Percentiles rank a stretch among this genome's conserved stretches.
These are phyloP conservation scores for Notolabrus celidotus DNA, from an alignment of 2,797 vertebrate species.

Conservation along the genomic window DNA sequence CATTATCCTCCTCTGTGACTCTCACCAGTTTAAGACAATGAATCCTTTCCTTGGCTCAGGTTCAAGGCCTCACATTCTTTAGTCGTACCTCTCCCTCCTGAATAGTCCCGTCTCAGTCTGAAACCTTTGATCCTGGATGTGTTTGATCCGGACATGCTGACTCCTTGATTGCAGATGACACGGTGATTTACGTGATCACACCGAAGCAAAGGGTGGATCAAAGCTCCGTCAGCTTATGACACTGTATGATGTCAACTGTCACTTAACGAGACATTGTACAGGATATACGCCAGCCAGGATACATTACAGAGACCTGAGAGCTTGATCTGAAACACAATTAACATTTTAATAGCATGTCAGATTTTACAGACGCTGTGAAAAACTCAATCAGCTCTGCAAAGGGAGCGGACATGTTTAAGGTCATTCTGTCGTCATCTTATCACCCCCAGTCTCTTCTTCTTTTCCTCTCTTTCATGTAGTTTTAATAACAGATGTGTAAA, in stretches of 20 bases:
- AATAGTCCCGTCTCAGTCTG: conserved; percentile 51
- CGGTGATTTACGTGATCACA: conserved; percentile 42
- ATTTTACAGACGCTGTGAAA: conserved; percentile 45
- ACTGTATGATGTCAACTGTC: conserved; percentile 25
- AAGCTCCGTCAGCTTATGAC: conserved; percentile 32
- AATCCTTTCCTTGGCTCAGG: conserved; percentile 51
- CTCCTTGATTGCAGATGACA: conserved; percentile 60
- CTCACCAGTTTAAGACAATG: conserved; percentile 50
- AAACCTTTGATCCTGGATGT: conserved; percentile 68
- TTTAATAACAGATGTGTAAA: conserved; percentile 1
- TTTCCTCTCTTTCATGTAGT: not conserved
- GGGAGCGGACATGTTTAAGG: conserved; percentile 20
- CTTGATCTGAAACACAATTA: conserved; percentile 38
- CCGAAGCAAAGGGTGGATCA: conserved; percentile 38
- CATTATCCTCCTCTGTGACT: conserved; percentile 28
- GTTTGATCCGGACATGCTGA: conserved; percentile 60
- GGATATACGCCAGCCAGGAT: conserved; percentile 8
- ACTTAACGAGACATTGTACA: conserved; percentile 27
- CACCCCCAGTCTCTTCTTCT: not conserved
- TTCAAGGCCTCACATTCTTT: conserved; percentile 49
- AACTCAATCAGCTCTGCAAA: conserved; percentile 37
- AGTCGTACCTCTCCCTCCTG: conserved; percentile 47
- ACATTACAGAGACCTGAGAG: conserved; percentile 1
- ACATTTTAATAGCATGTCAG: conserved; percentile 42
- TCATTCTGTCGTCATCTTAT: conserved; percentile 16